A percentile compares a stretch with the other conserved stretches of the same genome.
These are phyloP conservation scores for Puma concolor DNA, from an alignment of 2,113 vertebrate genomes.

Conservation along the genomic window DNA sequence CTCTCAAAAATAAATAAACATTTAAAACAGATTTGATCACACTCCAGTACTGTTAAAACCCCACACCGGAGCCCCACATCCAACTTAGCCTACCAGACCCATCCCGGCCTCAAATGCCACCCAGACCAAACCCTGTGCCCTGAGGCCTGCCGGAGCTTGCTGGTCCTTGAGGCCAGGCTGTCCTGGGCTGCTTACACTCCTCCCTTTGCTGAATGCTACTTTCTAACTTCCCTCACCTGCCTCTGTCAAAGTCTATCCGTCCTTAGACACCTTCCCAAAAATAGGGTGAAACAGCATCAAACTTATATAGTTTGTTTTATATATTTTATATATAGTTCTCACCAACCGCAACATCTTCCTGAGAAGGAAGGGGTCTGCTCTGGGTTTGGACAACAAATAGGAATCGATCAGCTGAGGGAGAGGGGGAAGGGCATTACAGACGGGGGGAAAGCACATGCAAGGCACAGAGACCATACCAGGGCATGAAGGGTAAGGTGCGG, in stretches of 20 bases:
- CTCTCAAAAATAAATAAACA: too few species aligned
- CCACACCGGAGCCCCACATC: background rate
- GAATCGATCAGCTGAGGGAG: background rate
- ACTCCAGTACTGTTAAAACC: background rate
- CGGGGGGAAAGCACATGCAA: fast-evolving
- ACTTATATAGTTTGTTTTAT: background rate
- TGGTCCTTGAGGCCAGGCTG: background rate
- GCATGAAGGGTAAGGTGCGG: too few species aligned
- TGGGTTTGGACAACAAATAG: too few species aligned
- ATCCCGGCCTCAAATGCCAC: fast-evolving
- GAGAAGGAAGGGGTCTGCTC: background rate
- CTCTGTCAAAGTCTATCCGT: background rate
- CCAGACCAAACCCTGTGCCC: background rate
- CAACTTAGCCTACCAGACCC: background rate
- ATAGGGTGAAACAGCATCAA: fast-evolving
- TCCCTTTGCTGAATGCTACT: background rate
- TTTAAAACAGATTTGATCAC: background rate
- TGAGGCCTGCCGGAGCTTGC: too few species aligned
- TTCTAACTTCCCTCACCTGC: background rate
- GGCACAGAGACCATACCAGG: background rate
- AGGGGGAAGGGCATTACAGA: fast-evolving
- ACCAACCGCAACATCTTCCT: background rate
- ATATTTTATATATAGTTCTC: background rate
- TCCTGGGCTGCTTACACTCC: too few species aligned
- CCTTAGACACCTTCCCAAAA: background rate